Evolutionary conservation across 2,113 vertebrate species (phyloP).

Genomic region (Pipra filicauda): DNA sequence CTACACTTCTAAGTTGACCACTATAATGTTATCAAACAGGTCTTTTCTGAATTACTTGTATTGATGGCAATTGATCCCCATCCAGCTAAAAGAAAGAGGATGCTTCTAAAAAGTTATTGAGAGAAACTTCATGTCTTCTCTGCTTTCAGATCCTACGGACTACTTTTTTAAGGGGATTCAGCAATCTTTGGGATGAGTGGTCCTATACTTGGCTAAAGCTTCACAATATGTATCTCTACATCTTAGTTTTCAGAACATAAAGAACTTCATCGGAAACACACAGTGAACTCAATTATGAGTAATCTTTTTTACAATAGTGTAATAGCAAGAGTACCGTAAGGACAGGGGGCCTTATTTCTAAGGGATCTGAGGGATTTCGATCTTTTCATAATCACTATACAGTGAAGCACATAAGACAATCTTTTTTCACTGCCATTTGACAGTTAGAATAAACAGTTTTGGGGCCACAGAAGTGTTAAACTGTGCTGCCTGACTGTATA

Average conservation of each 20-base stretch:
- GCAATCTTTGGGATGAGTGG: neutral
- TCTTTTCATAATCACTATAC: neutral
- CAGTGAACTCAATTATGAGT: neutral
- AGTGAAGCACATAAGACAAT: neutral
- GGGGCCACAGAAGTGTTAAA: neutral
- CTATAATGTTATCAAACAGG: neutral
- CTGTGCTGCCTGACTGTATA: neutral
- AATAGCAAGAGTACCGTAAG: neutral
- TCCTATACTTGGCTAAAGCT: neutral
- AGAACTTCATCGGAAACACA: neutral
- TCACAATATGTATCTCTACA: neutral
- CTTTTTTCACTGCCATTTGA: neutral
- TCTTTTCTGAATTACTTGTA: neutral
- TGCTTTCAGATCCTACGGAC: neutral
- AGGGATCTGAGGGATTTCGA: neutral
- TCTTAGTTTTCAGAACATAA: neutral
- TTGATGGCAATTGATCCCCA: neutral
- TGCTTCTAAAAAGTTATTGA: neutral
- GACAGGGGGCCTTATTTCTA: neutral
- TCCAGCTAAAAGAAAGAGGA: neutral
- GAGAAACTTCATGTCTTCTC: neutral
- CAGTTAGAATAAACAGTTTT: neutral
- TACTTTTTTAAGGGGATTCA: neutral
- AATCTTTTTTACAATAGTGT: neutral
- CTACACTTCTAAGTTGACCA: neutral